These are phyloP conservation scores for Leucoptera coffeella DNA, from an alignment of 2,888 invertebrate species.

Conservation along the genomic window DNA sequence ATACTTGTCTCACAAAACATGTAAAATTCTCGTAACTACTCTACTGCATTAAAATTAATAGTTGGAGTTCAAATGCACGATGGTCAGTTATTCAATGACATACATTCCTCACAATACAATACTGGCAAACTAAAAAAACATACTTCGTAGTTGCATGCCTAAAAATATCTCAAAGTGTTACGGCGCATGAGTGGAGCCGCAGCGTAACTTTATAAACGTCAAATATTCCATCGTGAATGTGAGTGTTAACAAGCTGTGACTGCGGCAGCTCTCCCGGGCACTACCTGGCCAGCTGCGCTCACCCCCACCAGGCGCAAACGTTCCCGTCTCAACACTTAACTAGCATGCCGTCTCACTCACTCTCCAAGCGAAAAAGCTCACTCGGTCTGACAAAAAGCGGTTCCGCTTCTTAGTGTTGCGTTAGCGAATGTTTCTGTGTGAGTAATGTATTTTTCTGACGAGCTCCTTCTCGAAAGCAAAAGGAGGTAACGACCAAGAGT, in stretches of 20 bases:
- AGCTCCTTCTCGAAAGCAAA: constrained; percentile 21
- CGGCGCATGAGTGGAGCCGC: too few species aligned
- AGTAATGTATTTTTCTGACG: constrained; percentile 42
- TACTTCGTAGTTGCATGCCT: too few species aligned
- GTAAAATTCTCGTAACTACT: too few species aligned
- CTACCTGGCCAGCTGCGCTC: constrained; percentile 48
- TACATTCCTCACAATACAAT: too few species aligned
- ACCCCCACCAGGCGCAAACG: constrained; percentile 28
- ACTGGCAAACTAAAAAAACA: too few species aligned
- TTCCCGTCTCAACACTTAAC: constrained; percentile 29
- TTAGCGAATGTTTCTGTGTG: constrained; percentile 24
- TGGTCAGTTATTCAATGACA: too few species aligned
- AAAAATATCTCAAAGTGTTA: too few species aligned
- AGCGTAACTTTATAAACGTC: too few species aligned
- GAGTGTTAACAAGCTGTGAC: constrained; percentile 45
- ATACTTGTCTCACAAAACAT: too few species aligned
- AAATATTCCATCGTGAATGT: constrained; percentile 25
- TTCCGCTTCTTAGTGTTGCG: constrained; percentile 27
- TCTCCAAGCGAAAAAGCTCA: constrained; percentile 28
- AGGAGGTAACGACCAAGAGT: constrained; percentile 21
- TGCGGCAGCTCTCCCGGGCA: constrained; percentile 24
- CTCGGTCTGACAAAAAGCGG: constrained; percentile 44
- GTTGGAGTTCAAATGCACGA: too few species aligned
- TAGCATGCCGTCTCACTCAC: constrained; percentile 29
- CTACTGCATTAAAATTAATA: too few species aligned